These are phyloP conservation scores for Noctua fimbriata DNA, from an alignment of 2,888 invertebrate genomes.

Conservation along the genomic window DNA sequence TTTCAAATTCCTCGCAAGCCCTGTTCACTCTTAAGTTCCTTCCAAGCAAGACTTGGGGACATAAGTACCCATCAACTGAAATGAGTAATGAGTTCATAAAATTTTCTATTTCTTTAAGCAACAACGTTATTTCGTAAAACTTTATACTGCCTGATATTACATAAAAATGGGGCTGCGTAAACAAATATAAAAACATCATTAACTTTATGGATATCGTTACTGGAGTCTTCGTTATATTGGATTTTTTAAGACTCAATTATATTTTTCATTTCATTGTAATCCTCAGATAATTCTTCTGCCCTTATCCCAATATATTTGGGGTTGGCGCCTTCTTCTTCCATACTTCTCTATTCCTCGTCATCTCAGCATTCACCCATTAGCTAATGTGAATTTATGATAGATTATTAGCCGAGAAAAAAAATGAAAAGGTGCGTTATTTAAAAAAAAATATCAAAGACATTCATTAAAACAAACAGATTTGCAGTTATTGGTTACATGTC, in stretches of 20 bases:
- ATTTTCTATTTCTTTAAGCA: constrained; percentile 29
- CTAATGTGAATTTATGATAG: background rate
- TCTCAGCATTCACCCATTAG: background rate
- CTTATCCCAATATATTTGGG: no score
- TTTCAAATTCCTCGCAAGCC: no score
- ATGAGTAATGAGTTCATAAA: constrained; percentile 49
- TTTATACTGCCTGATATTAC: constrained; percentile 53
- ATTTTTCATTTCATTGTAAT: constrained; percentile 20
- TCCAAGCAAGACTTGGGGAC: constrained; percentile 33
- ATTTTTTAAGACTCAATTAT: constrained; percentile 52
- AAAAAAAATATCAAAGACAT: no score
- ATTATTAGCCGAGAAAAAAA: background rate
- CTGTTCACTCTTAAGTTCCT: background rate
- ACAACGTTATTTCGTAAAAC: constrained; percentile 49
- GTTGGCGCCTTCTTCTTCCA: no score
- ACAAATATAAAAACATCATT: constrained; percentile 60
- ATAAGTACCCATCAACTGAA: constrained; percentile 47
- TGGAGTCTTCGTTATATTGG: constrained; percentile 25
- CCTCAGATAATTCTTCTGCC: background rate
- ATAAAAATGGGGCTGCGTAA: constrained; percentile 53
- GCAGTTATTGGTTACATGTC: background rate
- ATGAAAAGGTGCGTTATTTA: background rate
- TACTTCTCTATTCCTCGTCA: no score
- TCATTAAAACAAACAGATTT: background rate
- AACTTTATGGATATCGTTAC: constrained; percentile 46